Conservation (phyloP, 1,140 invertebrate genomes). For the Helicoverpa zea region DNA sequence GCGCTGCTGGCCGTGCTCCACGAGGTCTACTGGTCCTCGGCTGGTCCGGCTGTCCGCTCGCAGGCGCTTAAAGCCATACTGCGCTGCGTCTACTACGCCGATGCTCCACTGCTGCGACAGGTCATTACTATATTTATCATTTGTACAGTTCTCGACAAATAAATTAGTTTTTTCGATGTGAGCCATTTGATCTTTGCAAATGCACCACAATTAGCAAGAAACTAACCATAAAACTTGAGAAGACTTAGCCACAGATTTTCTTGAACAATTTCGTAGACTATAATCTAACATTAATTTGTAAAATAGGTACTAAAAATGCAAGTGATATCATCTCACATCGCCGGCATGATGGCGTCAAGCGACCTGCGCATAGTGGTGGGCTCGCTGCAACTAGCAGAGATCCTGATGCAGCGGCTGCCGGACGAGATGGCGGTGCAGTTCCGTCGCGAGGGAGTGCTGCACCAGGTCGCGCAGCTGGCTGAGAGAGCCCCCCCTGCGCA, state of each 20-base stretch:
- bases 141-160: not conserved
- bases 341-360: conserved; percentile 98
- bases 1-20: conserved; percentile 96
- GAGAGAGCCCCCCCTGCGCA: conserved; percentile 83
- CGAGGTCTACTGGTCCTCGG: conserved; percentile 98
- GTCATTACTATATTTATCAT: conserved; percentile 80
- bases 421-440: conserved; percentile 98
- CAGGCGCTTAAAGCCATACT: conserved; percentile 98
- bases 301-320: conserved; percentile 45
- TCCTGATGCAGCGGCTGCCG: conserved; percentile 98
- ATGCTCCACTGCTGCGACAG: conserved; percentile 93
- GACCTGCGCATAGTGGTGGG: conserved; percentile 98
- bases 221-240: too few species aligned
- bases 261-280: too few species aligned
- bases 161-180: too few species aligned
- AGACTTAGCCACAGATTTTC: too few species aligned
- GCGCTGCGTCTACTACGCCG: conserved; percentile 98
- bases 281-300: too few species aligned
- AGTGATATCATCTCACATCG: conserved; percentile 98
- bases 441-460: conserved; percentile 97
- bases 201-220: too few species aligned
- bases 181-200: too few species aligned
- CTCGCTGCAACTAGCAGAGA: conserved; percentile 98
- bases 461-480: conserved; percentile 94
- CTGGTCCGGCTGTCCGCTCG: conserved; percentile 98